A percentile compares a stretch with the other conserved stretches of the same genome.
These are phyloP conservation scores for Pachymerium ferrugineum DNA, from an alignment of 2,888 invertebrate genomes.

Conservation along the genomic window DNA sequence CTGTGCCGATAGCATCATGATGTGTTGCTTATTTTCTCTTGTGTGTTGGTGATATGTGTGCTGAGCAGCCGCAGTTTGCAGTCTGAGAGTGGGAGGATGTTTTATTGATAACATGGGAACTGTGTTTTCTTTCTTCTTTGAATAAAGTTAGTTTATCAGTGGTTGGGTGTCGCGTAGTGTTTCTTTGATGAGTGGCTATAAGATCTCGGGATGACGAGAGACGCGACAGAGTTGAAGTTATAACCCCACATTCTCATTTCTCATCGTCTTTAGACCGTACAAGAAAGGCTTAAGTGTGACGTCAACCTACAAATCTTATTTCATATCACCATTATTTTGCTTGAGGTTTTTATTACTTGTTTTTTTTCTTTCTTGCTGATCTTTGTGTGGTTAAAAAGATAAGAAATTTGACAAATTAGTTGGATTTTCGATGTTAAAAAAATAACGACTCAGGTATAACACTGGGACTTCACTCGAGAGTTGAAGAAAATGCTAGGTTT, in stretches of 20 bases:
- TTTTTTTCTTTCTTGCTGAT: too few relatives aligned
- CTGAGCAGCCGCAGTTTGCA: neutral
- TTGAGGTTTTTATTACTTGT: neutral
- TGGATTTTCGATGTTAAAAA: too few relatives aligned
- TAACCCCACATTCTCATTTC: neutral
- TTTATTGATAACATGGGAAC: neutral
- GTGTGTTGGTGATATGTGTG: neutral
- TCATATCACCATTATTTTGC: neutral
- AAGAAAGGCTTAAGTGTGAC: neutral
- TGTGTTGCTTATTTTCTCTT: neutral
- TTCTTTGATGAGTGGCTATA: neutral
- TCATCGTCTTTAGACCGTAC: slow-evolving; percentile 2
- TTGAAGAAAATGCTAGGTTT: neutral
- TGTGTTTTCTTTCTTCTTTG: neutral
- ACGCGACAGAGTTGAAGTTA: neutral
- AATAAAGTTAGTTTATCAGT: neutral
- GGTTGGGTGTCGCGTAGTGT: neutral
- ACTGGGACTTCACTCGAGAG: too few relatives aligned
- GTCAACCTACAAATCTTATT: neutral
- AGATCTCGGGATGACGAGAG: neutral
- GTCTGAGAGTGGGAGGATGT: neutral
- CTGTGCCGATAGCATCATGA: neutral
- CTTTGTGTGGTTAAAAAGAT: too few relatives aligned
- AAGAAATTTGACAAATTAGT: too few relatives aligned
- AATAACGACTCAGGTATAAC: too few relatives aligned